These are phyloP conservation scores for Elymnias hypermnestra DNA, from an alignment of 1,140 invertebrate species.

Conservation along the genomic window DNA sequence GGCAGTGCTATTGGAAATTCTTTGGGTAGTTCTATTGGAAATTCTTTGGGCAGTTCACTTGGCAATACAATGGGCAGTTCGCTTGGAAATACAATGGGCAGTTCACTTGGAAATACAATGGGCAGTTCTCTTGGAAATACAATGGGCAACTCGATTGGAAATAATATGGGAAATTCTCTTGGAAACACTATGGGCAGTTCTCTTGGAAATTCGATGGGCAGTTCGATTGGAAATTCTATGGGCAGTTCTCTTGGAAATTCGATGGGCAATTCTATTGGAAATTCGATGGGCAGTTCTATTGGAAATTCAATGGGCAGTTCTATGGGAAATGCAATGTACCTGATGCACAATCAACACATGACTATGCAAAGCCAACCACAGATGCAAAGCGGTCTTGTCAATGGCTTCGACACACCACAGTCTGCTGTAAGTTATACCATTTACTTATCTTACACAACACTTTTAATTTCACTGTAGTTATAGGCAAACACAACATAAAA, in stretches of 20 bases:
- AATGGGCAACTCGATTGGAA: slow-evolving; percentile 16
- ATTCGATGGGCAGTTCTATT: slow-evolving; percentile 27
- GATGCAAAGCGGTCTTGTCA: slow-evolving; percentile 45
- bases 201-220: slow-evolving; percentile 14
- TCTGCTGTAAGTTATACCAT: slow-evolving; percentile 42
- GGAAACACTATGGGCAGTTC: slow-evolving; percentile 16
- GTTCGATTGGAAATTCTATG: slow-evolving; percentile 14
- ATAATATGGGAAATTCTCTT: slow-evolving; percentile 17
- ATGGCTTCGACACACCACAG: slow-evolving; percentile 53
- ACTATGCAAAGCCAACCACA: slow-evolving; percentile 37
- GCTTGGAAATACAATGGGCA: slow-evolving; percentile 23
- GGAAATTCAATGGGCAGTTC: slow-evolving; percentile 23
- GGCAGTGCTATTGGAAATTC: slow-evolving; percentile 21
- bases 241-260: slow-evolving; percentile 21
- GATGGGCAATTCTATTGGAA: slow-evolving; percentile 21
- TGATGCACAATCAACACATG: slow-evolving; percentile 47
- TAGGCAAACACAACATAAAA: no score
- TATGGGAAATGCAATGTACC: slow-evolving; percentile 29
- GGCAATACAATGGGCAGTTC: slow-evolving; percentile 21
- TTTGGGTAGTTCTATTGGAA: slow-evolving; percentile 20
- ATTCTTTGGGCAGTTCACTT: slow-evolving; percentile 22
- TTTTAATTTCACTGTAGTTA: no score
- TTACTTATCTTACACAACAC: not conserved
- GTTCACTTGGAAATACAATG: slow-evolving; percentile 21
- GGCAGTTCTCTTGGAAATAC: slow-evolving; percentile 21